Percentiles rank a stretch among this genome's conserved stretches.
These are phyloP conservation scores for Cryptoblepharus egeriae DNA, from an alignment of 2,797 vertebrate species.

Conservation along the genomic window DNA sequence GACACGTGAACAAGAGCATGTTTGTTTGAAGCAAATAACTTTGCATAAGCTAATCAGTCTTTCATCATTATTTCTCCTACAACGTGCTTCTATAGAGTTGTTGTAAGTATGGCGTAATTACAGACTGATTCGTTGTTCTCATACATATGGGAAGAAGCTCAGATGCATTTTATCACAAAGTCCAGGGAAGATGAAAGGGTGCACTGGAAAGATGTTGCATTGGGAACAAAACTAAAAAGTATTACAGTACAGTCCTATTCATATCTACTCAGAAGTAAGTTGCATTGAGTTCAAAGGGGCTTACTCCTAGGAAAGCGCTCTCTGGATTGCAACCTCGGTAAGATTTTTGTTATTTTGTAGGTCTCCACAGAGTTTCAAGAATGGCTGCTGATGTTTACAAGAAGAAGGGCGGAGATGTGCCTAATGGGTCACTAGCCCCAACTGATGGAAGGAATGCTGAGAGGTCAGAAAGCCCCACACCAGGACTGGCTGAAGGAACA, in stretches of 20 bases:
- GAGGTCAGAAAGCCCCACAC: conserved; percentile 90
- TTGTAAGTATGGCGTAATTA: neutral
- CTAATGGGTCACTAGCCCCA: conserved; percentile 78
- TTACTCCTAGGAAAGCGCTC: no score
- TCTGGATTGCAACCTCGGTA: no score
- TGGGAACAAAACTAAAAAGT: neutral
- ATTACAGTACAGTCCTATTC: no score
- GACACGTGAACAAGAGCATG: no score
- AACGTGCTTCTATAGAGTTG: neutral
- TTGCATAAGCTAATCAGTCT: no score
- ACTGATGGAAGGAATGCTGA: conserved; percentile 81
- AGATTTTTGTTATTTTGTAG: conserved; percentile 55
- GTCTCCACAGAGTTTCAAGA: conserved; percentile 37
- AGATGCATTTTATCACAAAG: conserved; percentile 8
- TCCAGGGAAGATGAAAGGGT: neutral
- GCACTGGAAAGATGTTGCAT: neutral
- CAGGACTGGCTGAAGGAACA: conserved; percentile 90
- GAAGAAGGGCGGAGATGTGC: conserved; percentile 78
- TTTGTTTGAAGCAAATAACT: no score
- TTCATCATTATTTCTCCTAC: no score
- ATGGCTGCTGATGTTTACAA: conserved; percentile 87
- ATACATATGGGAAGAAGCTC: neutral
- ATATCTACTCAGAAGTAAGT: no score
- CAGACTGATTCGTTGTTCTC: neutral
- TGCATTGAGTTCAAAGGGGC: no score